These are phyloP conservation scores for Mus spicilegus DNA, from an alignment of 2,113 vertebrate species.

Conservation along the genomic window DNA sequence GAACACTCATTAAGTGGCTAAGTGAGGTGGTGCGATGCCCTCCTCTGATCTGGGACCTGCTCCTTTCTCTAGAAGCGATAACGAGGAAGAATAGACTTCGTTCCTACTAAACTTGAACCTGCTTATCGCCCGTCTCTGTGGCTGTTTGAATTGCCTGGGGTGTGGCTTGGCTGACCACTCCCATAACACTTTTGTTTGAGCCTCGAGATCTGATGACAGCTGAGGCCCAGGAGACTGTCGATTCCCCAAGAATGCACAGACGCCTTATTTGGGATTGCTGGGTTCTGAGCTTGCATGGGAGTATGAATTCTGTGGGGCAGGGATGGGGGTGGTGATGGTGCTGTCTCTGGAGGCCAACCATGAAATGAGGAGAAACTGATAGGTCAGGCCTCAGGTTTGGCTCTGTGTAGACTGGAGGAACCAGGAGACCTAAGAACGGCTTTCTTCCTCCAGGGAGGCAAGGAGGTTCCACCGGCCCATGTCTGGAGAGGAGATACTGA, in stretches of 20 bases:
- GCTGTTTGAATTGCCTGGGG: not conserved
- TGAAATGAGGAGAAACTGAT: not conserved
- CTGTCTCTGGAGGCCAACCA: not conserved
- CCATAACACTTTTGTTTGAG: not conserved
- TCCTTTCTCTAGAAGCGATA: not conserved
- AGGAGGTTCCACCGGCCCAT: not conserved
- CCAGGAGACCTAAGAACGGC: not conserved
- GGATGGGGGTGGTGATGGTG: not conserved
- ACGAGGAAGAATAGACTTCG: not conserved
- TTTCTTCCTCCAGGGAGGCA: not conserved
- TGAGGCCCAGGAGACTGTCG: not conserved
- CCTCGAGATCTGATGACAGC: not conserved
- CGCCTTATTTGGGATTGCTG: constrained; percentile 74
- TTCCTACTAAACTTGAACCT: not conserved
- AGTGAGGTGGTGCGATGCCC: not conserved
- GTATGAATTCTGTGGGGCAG: not conserved
- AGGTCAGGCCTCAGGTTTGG: not conserved
- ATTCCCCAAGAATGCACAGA: not conserved
- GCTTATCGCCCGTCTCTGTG: not conserved
- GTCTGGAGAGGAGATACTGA: not conserved
- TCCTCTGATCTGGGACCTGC: not conserved
- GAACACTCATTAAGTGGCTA: not conserved
- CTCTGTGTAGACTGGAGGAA: not conserved
- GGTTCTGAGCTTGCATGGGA: not conserved
- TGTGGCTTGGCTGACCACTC: not conserved